Conservation (phyloP, 2,113 vertebrate species). For the Paramisgurnus dabryanus region DNA sequence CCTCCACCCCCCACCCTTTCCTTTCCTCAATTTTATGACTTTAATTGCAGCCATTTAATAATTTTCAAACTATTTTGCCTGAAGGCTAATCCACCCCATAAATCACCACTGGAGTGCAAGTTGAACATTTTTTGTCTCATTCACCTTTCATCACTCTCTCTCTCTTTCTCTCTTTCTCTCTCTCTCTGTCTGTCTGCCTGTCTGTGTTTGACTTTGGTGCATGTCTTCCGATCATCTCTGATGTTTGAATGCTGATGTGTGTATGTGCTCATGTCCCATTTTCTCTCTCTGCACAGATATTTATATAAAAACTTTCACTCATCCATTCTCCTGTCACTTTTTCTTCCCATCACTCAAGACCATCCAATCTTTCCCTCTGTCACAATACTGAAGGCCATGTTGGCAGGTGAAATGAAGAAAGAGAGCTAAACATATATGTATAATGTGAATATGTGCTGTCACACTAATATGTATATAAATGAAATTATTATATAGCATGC, state of each 20-base stretch:
- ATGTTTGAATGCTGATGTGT: conserved; percentile 2
- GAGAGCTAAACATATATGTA: not conserved
- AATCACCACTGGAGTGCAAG: conserved; percentile 31
- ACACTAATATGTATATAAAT: not conserved
- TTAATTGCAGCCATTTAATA: conserved; percentile 57
- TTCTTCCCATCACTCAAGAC: conserved; percentile 8
- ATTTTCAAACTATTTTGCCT: conserved; percentile 53
- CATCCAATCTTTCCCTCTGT: conserved; percentile 19
- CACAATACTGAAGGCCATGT: not conserved
- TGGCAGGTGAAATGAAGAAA: conserved; percentile 10
- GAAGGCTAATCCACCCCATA: conserved; percentile 37
- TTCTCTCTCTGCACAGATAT: not conserved
- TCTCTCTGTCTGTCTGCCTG: not conserved
- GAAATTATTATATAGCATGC: too few species aligned
- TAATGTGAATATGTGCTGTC: not conserved
- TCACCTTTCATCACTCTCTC: not conserved
- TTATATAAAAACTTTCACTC: conserved; percentile 13
- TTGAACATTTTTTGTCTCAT: conserved; percentile 19
- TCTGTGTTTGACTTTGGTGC: not conserved
- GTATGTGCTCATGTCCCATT: conserved; percentile 2
- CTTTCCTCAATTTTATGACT: conserved; percentile 46
- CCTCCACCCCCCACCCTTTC: conserved; percentile 5
- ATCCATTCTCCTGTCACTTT: conserved; percentile 20
- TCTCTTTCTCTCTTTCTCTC: conserved; percentile 1
- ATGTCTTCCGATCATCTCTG: conserved; percentile 1